Evolutionary conservation across 1,140 invertebrate species (phyloP).

Genomic region (Solenopsis fugax): DNA sequence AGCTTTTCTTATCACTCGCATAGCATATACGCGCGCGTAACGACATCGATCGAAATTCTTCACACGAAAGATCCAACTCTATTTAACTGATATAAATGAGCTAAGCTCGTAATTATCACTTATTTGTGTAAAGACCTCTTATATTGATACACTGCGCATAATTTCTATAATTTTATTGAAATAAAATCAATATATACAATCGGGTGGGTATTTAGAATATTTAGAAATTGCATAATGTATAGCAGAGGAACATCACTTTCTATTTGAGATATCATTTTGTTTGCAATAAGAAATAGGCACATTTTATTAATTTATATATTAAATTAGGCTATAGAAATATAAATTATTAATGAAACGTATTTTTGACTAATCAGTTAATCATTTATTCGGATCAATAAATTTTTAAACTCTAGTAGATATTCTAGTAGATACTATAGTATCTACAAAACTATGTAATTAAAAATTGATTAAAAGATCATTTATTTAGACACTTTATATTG

Average conservation of each 20-base stretch:
- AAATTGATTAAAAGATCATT: neutral
- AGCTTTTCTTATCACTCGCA: neutral
- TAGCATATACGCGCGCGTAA: neutral
- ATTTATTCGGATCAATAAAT: neutral
- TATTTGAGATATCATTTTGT: neutral
- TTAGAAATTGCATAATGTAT: neutral
- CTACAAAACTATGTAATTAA: neutral
- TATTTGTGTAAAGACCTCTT: neutral
- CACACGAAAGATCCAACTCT: neutral
- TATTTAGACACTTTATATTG: neutral
- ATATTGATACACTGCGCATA: neutral
- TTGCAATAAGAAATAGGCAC: neutral
- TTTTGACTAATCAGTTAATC: neutral
- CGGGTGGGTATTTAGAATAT: neutral
- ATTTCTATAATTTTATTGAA: neutral
- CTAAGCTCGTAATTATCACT: conserved; percentile 5
- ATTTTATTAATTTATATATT: neutral
- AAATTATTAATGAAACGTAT: neutral
- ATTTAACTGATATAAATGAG: neutral
- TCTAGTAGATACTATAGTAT: too few relatives aligned
- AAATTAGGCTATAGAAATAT: neutral
- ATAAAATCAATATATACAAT: neutral
- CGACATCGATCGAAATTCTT: neutral
- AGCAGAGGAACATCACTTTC: neutral
- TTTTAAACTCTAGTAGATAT: neutral